Evolutionary conservation across 2,113 vertebrate genomes (phyloP), one percentile per base, ranked within the genome.

Genomic region (Ranitomeya imitator): DNA sequence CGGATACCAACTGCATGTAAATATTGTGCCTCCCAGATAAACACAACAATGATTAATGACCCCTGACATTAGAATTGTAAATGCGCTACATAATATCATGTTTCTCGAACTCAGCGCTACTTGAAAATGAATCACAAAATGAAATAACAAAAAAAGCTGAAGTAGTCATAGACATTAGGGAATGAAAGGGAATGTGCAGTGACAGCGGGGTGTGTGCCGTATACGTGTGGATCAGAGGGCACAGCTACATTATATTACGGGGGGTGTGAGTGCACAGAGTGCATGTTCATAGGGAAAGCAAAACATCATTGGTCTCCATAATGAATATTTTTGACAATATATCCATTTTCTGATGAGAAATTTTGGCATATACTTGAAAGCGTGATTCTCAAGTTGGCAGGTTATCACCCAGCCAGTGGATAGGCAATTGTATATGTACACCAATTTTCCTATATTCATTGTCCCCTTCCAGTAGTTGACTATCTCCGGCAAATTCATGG

Each of bases 51-150:
- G 87, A 89, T 89, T 84, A 89, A 89, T 89, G 87, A 89, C 87
- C 87, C 87, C 81, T 89, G 87, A 89, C 87, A 89, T 85, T 89
- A 89, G 87, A 85, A 85, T 85, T 83, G 77, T 78, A 89, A 89
- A 89, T 84, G 87, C 21, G 82, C 73, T 79, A 15, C 73, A 83
- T 84, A 79, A 57, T 89, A 57, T 79, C 73, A 79, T 79, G 81
- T 79, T 89, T 51, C 80, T 23, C 37, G 21, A 19, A 78, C 82
- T 78, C 59, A 13, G 82, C 71, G 78, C 51, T 45, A 79, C 87
- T 85, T 79, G 81, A 79, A 89, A 89, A 78, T 88, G 80, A 88
- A 84, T 88, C 71, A 79, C 61, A 69, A 78, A 89, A 45, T 85
- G 60, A 88, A 88, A 84, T 85, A 23, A 88, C 51, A 86, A 83